These are phyloP conservation scores for Idaea straminata DNA, from an alignment of 2,888 invertebrate species.

Conservation along the genomic window DNA sequence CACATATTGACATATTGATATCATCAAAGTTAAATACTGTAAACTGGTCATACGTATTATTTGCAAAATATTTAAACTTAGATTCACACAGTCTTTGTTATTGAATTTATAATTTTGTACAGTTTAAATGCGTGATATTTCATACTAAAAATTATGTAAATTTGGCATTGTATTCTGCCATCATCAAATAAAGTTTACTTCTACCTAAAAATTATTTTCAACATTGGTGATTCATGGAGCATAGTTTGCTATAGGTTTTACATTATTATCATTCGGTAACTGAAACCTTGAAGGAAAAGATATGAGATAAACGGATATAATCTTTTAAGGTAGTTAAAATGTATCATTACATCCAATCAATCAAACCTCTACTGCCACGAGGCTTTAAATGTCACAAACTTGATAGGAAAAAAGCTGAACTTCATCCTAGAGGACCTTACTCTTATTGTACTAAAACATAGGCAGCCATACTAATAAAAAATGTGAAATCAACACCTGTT, in stretches of 20 bases:
- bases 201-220: neutral
- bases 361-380: too few relatives aligned
- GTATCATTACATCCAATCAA: too few relatives aligned
- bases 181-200: neutral
- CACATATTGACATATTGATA: neutral
- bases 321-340: too few relatives aligned
- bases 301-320: too few relatives aligned
- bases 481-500: too few relatives aligned
- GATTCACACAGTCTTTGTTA: neutral
- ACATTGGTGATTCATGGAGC: neutral
- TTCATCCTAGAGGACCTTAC: too few relatives aligned
- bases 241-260: neutral
- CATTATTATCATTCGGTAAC: neutral
- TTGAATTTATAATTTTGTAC: neutral
- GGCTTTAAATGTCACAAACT: too few relatives aligned
- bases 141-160: slow-evolving; percentile 8
- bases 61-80: neutral
- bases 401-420: too few relatives aligned
- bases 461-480: too few relatives aligned
- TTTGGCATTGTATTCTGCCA: neutral
- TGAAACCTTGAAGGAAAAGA: too few relatives aligned
- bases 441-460: too few relatives aligned
- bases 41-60: neutral
- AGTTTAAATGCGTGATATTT: slow-evolving; percentile 3
- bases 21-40: neutral